Evolutionary conservation across 2,113 vertebrate genomes (phyloP), one percentile per base, ranked within the genome.

Genomic region (Meleagris gallopavo): DNA sequence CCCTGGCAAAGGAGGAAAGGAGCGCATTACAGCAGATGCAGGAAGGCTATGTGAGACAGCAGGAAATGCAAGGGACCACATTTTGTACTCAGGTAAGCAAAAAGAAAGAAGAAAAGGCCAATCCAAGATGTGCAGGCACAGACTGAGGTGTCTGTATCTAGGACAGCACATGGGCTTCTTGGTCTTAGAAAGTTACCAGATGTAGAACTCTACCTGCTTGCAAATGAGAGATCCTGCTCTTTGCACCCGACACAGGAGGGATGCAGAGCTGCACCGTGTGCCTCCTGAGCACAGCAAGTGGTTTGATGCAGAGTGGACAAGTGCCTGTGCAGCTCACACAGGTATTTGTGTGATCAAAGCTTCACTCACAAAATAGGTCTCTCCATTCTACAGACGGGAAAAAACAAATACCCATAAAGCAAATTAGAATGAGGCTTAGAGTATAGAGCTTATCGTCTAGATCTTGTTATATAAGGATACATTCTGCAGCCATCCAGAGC

Each of bases 141-240:
- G 36, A 11, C 32, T 9, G 79, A 88, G 72, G 76, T 25, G 65
- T n/a, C 65, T 36, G 3, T 62, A 29, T 2, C 73, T 7, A 1
- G 1, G 5, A 62, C 34, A 95, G 80, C 88, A 86, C 80, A 21
- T 2, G 41, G 90, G n/a, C n/a, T n/a, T n/a, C n/a, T n/a, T n/a
- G n/a, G n/a, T n/a, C n/a, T n/a, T n/a, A n/a, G n/a, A n/a, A n/a
- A n/a, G n/a, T n/a, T n/a, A n/a, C n/a, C n/a, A n/a, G n/a, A n/a
- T n/a, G n/a, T n/a, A n/a, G 83, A 71, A 52, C 83, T 71, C 92
- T 77, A 71, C 88, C 92, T 93, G 86, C 58, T 62, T 72, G 88
- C 90, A 94, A 90, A 80, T 40, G 82, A 96, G 92, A 70, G 72
- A 73, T 70, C 85, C 96, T 95, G 93, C 91, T 89, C 84, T 36